phyloP scores from a whole-genome alignment of 2,797 vertebrate species.

The Choloepus didactylus region DNA sequence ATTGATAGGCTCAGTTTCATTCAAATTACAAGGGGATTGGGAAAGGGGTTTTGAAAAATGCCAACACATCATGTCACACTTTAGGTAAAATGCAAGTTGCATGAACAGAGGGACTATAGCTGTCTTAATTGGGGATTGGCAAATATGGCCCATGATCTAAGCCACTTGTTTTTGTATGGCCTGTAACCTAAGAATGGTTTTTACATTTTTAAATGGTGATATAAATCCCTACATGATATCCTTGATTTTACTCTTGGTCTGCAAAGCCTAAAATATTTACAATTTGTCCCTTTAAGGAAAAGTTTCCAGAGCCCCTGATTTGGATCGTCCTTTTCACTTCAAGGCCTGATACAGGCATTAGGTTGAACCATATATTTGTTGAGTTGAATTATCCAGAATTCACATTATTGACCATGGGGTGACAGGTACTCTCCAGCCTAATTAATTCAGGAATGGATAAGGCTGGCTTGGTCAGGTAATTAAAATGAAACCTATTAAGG shows the following conservation, averaged over 20 bases:
- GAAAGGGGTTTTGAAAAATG: background rate
- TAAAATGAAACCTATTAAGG: background rate
- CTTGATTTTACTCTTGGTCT: background rate
- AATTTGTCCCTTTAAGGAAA: background rate
- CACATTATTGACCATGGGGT: background rate
- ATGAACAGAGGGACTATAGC: background rate
- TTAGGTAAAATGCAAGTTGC: background rate
- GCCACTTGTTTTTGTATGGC: background rate
- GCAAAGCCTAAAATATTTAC: constrained; percentile 18
- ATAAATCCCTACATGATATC: background rate
- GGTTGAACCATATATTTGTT: background rate
- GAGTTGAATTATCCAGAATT: background rate
- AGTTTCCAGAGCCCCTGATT: background rate
- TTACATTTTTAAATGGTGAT: background rate
- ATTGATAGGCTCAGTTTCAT: background rate
- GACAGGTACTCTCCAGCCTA: background rate
- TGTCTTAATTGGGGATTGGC: background rate
- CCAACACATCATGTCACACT: background rate
- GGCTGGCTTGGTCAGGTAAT: background rate
- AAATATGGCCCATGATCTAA: background rate
- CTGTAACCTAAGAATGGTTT: constrained; percentile 4
- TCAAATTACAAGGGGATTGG: background rate
- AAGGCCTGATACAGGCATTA: background rate
- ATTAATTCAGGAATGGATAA: background rate
- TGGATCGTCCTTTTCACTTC: constrained; percentile 30